Base-by-base conservation (phyloP, 2,888 invertebrate genomes). In the Sarcophaga variegata region DNA sequence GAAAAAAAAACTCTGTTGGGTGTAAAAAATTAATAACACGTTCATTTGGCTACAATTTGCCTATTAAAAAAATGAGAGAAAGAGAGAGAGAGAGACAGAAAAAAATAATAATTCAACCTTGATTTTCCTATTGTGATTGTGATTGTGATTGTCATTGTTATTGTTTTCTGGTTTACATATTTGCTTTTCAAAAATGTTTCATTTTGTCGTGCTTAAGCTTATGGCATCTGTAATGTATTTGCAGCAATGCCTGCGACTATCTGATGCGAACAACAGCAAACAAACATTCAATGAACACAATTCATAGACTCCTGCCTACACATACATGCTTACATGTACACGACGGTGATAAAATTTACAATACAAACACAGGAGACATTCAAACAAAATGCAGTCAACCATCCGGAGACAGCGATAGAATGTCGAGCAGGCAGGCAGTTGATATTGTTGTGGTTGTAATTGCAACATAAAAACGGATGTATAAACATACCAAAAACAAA, bases 391-490 rank as follows among this genome's bases (percentile, higher is more conserved):
- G 67, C 17, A 75, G 8, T 75, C 12, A 64, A 49, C 63, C 45
- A 74, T 47, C 62, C 82, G 82, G 79, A 74, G 79, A 82, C 79
- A 71, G 72, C 63, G 62, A 49, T 66, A 83, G 70, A 80, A 81
- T 84, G 80, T 84, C 45, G 71, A 76, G 76, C 80, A 81, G 84
- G 75, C 81, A 87, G 87, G 67, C 81, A 87, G 87, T 82, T 87
- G 87, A 87, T 87, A 84, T 87, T 87, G 81, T 79, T 87, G 87
- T 84, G 87, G 87, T 72, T 79, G 87, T 87, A 87, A 87, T 87
- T 87, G 87, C 87, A 87, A 87, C 84, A 87, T 84, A 82, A 87
- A 87, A 87, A 79, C 84, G 87, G 87, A 87, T 87, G 76, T 82
- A 82, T 81, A 87, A 87, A 87, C 85, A 81, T 45, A 78, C 47